Evolutionary conservation across 2,113 vertebrate genomes (phyloP), one percentile per base, ranked within the genome.

Genomic region (Callionymus lyra): DNA sequence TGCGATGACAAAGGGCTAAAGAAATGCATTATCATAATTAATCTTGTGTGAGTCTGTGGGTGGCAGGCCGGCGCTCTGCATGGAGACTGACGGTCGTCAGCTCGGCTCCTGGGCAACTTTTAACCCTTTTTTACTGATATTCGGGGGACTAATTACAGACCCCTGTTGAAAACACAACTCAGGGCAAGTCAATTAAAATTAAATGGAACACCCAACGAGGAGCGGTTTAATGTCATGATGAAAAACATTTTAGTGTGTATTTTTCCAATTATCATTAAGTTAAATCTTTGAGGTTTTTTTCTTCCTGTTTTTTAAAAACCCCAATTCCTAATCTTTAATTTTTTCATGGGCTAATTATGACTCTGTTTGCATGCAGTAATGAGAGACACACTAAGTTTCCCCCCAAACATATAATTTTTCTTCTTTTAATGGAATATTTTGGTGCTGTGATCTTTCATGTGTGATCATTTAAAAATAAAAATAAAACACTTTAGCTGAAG

Each of bases 11-110:
- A 94, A 93, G 80, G 84, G 79, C 73, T 74, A 87, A 88, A 91
- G 89, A 90, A 92, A 91, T 88, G 88, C 86, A 91, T 92, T 91
- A 92, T 92, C 89, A 94, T 91, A 91, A 94, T 93, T 88, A 91
- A 87, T 85, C 83, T 85, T 85, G 89, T 90, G 87, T 84, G 83
- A 89, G 88, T 68, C 85, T 80, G 88, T 94, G 90, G 90, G 91
- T 94, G 91, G 90, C 85, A 83, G 76, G 79, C 79, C 57, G 52
- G 35, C 21, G 53, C 70, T 70, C 68, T 72, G 62, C 68, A 70
- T 63, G 55, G 57, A 60, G 73, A 73, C 69, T 69, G 72, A 77
- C 57, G 19, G 41, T 67, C 54, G 45, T n/a, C 21, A 4, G 21
- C 21, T 31, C 9, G 46, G 40, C 57, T 50, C 31, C 46, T 9